These are phyloP conservation scores for Bilobella aurantiaca DNA, from an alignment of 1,140 invertebrate species.

Conservation along the genomic window DNA sequence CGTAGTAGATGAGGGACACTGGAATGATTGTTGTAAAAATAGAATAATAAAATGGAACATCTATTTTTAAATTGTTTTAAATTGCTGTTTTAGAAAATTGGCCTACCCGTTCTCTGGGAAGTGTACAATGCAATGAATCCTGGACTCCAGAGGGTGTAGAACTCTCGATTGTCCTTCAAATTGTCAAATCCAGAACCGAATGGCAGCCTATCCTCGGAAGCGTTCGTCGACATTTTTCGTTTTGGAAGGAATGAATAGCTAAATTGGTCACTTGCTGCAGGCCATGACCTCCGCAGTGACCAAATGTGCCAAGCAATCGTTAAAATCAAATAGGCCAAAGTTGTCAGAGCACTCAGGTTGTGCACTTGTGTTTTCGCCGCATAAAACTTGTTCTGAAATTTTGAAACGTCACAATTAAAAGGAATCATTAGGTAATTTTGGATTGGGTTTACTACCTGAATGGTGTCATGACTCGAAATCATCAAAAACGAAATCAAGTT, in stretches of 20 bases:
- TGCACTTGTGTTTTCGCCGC: no score
- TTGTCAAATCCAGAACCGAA: conserved; percentile 12
- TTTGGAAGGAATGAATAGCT: conserved; percentile 20
- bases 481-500: not conserved
- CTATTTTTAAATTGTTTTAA: no score
- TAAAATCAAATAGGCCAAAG: conserved; percentile 15
- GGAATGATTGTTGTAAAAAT: no score
- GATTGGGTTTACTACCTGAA: not conserved
- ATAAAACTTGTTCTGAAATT: not conserved
- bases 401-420: not conserved
- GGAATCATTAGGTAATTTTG: not conserved
- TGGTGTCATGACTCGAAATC: not conserved
- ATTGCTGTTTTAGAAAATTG: no score
- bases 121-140: conserved; percentile 22
- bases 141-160: conserved; percentile 25
- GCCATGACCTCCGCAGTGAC: conserved; percentile 27
- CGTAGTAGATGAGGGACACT: no score
- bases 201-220: not conserved
- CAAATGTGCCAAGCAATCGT: conserved; percentile 26
- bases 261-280: conserved; percentile 25
- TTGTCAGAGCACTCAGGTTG: not conserved
- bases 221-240: no score
- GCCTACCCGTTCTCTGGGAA: conserved; percentile 23
- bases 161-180: conserved; percentile 8
- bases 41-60: no score